Evolutionary conservation across 2,113 vertebrate genomes (phyloP).

Genomic region (Cyprinus carpio): DNA sequence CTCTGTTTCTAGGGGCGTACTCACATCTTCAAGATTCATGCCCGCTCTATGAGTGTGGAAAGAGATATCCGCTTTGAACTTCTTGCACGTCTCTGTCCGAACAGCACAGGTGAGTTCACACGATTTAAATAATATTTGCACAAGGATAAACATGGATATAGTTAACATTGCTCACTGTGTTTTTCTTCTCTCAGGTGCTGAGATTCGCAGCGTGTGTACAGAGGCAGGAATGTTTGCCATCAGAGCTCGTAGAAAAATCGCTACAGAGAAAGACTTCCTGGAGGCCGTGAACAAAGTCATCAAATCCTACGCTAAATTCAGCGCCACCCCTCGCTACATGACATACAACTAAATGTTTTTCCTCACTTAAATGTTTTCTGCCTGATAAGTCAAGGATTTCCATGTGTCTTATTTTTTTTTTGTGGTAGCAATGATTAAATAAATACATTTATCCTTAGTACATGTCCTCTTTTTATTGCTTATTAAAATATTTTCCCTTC

Average conservation of each 20-base stretch:
- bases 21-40: constrained; percentile 98
- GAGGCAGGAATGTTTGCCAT: constrained; percentile 99
- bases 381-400: background rate
- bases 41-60: constrained; percentile 98
- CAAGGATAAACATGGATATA: background rate
- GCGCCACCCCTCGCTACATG: constrained; percentile 98
- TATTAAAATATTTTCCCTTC: background rate
- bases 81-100: constrained; percentile 94
- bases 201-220: constrained; percentile 97
- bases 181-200: constrained; percentile 78
- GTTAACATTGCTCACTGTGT: background rate
- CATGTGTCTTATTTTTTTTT: background rate
- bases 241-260: constrained; percentile 93
- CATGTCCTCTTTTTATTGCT: background rate
- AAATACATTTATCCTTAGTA: constrained; percentile 15
- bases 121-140: background rate
- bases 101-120: constrained; percentile 89
- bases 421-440: background rate
- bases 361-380: background rate
- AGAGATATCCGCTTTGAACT: constrained; percentile 97
- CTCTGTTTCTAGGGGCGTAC: constrained; percentile 87
- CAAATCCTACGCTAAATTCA: constrained; percentile 98
- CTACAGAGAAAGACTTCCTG: constrained; percentile 97
- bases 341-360: constrained; percentile 88
- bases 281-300: constrained; percentile 99